Percentiles rank a stretch among this genome's conserved stretches.
These are phyloP conservation scores for Egretta garzetta DNA, from an alignment of 2,113 vertebrate genomes.

Conservation along the genomic window DNA sequence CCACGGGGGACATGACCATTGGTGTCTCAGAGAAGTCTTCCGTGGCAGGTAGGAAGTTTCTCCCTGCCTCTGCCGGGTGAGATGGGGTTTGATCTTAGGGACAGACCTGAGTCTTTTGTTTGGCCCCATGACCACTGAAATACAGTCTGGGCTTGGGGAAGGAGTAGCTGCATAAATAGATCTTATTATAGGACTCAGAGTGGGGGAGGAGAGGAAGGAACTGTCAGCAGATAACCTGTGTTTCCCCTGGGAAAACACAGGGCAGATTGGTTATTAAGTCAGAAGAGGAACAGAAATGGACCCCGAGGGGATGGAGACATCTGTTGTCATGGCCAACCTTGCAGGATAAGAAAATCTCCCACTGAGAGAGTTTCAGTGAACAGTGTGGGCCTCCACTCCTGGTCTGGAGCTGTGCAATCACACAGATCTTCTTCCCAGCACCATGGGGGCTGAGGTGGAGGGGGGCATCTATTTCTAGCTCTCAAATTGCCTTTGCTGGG, in stretches of 20 bases:
- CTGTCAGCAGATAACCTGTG: background rate
- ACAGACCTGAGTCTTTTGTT: background rate
- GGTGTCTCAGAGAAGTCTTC: background rate
- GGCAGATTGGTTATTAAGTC: slow-evolving; percentile 28
- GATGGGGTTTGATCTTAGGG: background rate
- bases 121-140: background rate
- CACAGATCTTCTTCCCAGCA: background rate
- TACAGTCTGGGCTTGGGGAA: background rate
- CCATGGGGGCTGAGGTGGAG: fast-evolving
- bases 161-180: background rate
- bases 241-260: background rate
- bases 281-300: background rate
- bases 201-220: background rate
- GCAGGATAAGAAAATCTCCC: background rate
- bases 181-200: background rate
- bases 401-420: background rate
- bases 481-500: background rate
- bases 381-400: background rate
- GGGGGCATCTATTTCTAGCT: background rate
- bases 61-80: background rate
- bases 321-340: background rate
- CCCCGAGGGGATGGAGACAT: background rate
- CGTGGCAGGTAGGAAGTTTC: background rate
- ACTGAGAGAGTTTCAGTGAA: background rate
- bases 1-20: fast-evolving